These are phyloP conservation scores for Sebastes kiyomatsui DNA, from an alignment of 2,797 vertebrate genomes.

Conservation along the genomic window DNA sequence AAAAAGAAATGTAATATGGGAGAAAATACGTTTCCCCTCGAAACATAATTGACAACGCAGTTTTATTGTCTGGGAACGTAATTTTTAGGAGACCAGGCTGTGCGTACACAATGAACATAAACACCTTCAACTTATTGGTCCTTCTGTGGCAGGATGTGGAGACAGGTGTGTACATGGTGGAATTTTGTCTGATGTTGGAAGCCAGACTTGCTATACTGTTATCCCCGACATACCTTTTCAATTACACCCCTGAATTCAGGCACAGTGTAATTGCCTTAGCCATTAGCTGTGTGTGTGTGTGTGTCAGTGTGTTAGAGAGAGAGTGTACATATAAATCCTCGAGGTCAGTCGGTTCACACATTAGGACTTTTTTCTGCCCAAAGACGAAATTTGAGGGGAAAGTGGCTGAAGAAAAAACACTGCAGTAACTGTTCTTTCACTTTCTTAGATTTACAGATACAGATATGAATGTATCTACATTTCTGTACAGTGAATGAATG, in stretches of 20 bases:
- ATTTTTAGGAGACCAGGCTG: neutral
- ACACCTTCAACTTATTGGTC: slow-evolving; percentile 25
- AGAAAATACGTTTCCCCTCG: neutral
- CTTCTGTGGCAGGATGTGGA: slow-evolving; percentile 14
- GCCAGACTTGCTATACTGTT: slow-evolving; percentile 43
- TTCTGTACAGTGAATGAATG: neutral
- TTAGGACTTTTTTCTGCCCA: slow-evolving; percentile 28
- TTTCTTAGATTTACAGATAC: slow-evolving; percentile 1
- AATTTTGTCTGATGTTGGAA: slow-evolving; percentile 40
- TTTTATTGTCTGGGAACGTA: neutral
- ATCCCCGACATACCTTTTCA: slow-evolving; percentile 62
- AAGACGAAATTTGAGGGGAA: slow-evolving; percentile 52
- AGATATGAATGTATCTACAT: neutral
- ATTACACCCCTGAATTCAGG: slow-evolving; percentile 60
- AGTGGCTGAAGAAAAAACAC: slow-evolving; percentile 39
- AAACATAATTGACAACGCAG: neutral
- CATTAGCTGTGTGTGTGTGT: slow-evolving; percentile 42
- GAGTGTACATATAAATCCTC: slow-evolving; percentile 40
- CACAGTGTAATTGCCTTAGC: slow-evolving; percentile 57
- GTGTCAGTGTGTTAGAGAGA: slow-evolving; percentile 1
- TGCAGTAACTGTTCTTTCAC: slow-evolving; percentile 29
- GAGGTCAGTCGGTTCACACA: slow-evolving; percentile 65
- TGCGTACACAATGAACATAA: neutral
- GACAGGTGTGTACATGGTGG: slow-evolving; percentile 21
- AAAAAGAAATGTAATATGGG: neutral